These are phyloP conservation scores for Colletes latitarsis DNA, from an alignment of 1,140 invertebrate genomes.

Conservation along the genomic window DNA sequence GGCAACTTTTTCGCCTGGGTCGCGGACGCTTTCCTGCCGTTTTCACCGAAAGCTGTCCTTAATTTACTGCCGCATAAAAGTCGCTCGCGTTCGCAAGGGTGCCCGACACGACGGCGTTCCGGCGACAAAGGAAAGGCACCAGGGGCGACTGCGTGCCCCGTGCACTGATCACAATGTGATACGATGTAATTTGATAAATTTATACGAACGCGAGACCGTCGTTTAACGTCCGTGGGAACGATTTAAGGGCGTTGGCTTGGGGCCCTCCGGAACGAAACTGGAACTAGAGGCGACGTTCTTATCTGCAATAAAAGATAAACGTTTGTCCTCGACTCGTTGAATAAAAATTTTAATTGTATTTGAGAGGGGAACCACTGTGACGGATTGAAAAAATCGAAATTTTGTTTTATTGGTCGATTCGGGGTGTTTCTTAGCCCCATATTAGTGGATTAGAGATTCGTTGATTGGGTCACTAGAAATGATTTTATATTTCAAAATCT, in stretches of 20 bases:
- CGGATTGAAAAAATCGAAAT: too few relatives aligned
- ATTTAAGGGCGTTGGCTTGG: too few relatives aligned
- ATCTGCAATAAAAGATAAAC: too few relatives aligned
- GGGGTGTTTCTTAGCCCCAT: too few relatives aligned
- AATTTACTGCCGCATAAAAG: slow-evolving; percentile 63
- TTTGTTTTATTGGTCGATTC: too few relatives aligned
- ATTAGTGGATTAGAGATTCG: too few relatives aligned
- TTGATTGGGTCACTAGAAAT: too few relatives aligned
- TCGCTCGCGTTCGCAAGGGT: slow-evolving; percentile 36
- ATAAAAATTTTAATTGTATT: too few relatives aligned
- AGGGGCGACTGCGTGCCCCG: slow-evolving; percentile 11
- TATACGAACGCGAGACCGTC: neutral
- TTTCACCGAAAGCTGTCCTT: slow-evolving; percentile 36
- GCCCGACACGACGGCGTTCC: slow-evolving; percentile 22
- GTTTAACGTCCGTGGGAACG: neutral
- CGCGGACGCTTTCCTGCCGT: slow-evolving; percentile 21
- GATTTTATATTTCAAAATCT: too few relatives aligned
- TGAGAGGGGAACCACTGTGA: too few relatives aligned
- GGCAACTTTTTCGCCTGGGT: slow-evolving; percentile 44
- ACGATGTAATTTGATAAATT: slow-evolving; percentile 41
- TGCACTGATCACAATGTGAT: slow-evolving; percentile 29
- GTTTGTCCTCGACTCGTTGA: too few relatives aligned
- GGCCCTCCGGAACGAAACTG: neutral
- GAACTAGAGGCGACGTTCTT: too few relatives aligned
- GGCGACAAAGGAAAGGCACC: slow-evolving; percentile 18